Percentiles rank a stretch among this genome's conserved stretches.
These are phyloP conservation scores for Drosophila maculinotata DNA, from an alignment of 2,888 invertebrate species.

Conservation along the genomic window DNA sequence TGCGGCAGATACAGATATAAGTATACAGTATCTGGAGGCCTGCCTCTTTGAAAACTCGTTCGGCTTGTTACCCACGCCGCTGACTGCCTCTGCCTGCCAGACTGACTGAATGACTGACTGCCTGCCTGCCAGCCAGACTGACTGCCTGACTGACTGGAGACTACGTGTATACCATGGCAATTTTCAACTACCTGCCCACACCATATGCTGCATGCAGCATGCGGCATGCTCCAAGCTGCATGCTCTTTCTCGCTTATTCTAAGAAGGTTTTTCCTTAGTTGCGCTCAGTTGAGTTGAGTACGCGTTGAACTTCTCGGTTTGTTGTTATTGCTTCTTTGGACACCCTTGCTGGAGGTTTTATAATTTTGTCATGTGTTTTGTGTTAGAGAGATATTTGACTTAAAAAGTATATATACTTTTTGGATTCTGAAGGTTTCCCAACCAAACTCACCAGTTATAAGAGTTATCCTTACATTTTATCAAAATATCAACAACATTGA, in stretches of 20 bases:
- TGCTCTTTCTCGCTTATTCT: conserved; percentile 29
- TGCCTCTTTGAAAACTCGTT: conserved; percentile 61
- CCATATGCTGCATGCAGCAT: conserved; percentile 54
- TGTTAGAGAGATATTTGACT: too few relatives aligned
- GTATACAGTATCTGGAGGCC: conserved; percentile 39
- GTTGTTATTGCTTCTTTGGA: conserved; percentile 1
- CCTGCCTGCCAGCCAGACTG: conserved; percentile 14
- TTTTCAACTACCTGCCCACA: conserved; percentile 49
- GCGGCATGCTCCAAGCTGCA: conserved; percentile 24
- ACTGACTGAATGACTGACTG: conserved; percentile 14
- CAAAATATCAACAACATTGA: too few relatives aligned
- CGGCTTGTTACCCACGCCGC: conserved; percentile 70
- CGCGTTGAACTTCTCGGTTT: conserved; percentile 12
- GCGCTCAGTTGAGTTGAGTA: conserved; percentile 22
- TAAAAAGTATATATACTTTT: too few relatives aligned
- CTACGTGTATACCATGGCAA: conserved; percentile 27
- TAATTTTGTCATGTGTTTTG: neutral
- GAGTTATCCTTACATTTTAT: too few relatives aligned
- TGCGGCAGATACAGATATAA: conserved; percentile 56
- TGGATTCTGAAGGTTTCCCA: too few relatives aligned
- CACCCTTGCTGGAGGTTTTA: neutral
- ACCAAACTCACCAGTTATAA: too few relatives aligned
- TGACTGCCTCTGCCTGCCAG: conserved; percentile 15
- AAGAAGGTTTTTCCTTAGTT: conserved; percentile 44
- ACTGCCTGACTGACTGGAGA: conserved; percentile 4